A percentile compares a stretch with the other conserved stretches of the same genome.
phyloP scores from a whole-genome alignment of 2,888 invertebrate species.

The Amphipyra berbera region DNA sequence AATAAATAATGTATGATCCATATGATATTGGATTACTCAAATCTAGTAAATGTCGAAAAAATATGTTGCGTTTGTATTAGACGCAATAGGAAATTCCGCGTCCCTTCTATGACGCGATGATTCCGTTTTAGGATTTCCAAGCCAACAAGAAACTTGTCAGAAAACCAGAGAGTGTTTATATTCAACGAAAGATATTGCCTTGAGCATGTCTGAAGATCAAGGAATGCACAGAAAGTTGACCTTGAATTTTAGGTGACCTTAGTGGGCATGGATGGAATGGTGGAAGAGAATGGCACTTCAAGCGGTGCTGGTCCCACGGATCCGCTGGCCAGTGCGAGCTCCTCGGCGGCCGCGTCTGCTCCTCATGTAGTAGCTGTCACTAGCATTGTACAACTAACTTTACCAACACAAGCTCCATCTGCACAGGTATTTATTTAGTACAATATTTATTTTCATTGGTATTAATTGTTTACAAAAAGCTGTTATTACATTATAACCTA shows the following conservation, averaged over 20 bases:
- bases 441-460: constrained; percentile 34
- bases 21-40: constrained; percentile 67
- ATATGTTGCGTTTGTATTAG: constrained; percentile 77
- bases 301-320: constrained; percentile 81
- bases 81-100: constrained; percentile 85
- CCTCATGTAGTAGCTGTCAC: constrained; percentile 89
- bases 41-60: constrained; percentile 69
- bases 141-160: constrained; percentile 75
- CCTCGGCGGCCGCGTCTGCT: constrained; percentile 72
- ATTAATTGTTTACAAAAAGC: constrained; percentile 38
- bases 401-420: constrained; percentile 91
- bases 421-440: constrained; percentile 90
- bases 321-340: constrained; percentile 76
- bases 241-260: constrained; percentile 92
- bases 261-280: constrained; percentile 96
- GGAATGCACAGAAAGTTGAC: constrained; percentile 86
- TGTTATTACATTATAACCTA: constrained; percentile 32
- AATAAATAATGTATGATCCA: constrained; percentile 81
- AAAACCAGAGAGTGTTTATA: constrained; percentile 62
- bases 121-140: constrained; percentile 82
- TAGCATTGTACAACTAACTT: constrained; percentile 96
- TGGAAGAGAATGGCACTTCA: constrained; percentile 95
- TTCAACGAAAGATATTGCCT: constrained; percentile 66
- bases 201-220: constrained; percentile 73
- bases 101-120: constrained; percentile 82